These are phyloP conservation scores for Rhizomys pruinosus DNA, from an alignment of 2,113 vertebrate species.

Conservation along the genomic window DNA sequence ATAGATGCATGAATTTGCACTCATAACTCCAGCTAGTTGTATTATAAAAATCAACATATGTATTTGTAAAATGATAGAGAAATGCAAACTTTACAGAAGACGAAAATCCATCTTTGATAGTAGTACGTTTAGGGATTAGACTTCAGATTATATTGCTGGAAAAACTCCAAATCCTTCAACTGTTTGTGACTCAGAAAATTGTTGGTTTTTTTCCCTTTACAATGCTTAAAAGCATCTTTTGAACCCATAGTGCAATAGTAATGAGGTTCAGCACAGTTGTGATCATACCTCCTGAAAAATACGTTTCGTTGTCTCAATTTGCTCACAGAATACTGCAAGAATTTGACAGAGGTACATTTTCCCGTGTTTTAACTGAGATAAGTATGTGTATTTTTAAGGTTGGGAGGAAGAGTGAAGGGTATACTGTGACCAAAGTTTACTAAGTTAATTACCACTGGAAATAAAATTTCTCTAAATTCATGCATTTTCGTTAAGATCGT, in stretches of 20 bases:
- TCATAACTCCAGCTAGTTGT: not conserved
- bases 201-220: not conserved
- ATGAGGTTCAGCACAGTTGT: not conserved
- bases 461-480: conserved; percentile 55
- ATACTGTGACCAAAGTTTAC: not conserved
- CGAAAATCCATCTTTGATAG: not conserved
- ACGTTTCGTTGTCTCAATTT: conserved; percentile 3
- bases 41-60: not conserved
- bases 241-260: not conserved
- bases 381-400: not conserved
- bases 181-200: not conserved
- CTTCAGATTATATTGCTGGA: not conserved
- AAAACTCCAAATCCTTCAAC: not conserved
- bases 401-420: not conserved
- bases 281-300: not conserved
- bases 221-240: not conserved
- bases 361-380: conserved; percentile 43
- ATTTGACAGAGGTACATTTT: conserved; percentile 25
- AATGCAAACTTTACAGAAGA: conserved; percentile 6
- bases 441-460: not conserved
- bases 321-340: not conserved
- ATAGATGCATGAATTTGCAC: not conserved
- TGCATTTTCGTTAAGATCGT: conserved; percentile 70
- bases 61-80: not conserved
- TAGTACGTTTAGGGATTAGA: not conserved